phyloP scores from a whole-genome alignment of 2,113 vertebrate species.

The Dasypus novemcinctus region DNA sequence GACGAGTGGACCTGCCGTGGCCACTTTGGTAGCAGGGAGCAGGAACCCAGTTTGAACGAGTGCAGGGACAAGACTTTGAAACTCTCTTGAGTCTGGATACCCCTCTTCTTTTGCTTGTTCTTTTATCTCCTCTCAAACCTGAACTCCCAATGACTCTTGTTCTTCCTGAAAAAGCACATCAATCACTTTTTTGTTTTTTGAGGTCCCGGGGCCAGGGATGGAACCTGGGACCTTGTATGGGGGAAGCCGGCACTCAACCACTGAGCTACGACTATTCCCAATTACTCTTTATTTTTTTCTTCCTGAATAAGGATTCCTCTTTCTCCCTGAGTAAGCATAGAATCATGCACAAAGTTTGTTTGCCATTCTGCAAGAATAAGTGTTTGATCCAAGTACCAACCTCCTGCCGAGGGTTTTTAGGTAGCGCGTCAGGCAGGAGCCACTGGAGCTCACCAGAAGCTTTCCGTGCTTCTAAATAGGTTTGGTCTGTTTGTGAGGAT shows the following conservation, averaged over 20 bases:
- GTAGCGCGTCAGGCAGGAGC: background rate
- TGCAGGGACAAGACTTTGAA: background rate
- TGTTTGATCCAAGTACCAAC: slow-evolving; percentile 32
- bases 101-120: background rate
- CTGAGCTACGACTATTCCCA: background rate
- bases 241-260: no score
- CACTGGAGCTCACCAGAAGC: background rate
- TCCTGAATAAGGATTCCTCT: slow-evolving; percentile 33
- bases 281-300: background rate
- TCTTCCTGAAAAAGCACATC: slow-evolving; percentile 40
- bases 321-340: slow-evolving; percentile 41
- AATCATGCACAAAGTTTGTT: slow-evolving; percentile 39
- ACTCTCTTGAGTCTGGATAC: background rate
- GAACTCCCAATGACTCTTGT: slow-evolving; percentile 29
- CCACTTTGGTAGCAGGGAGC: background rate
- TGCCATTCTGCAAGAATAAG: slow-evolving; percentile 39
- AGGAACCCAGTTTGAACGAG: background rate
- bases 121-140: slow-evolving; percentile 42
- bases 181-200: background rate
- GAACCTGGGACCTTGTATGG: no score
- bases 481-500: background rate
- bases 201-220: no score
- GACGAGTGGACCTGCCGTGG: background rate
- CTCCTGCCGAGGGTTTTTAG: slow-evolving; percentile 14
- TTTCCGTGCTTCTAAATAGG: background rate